Conservation (phyloP, 2,888 invertebrate species). For the Volucella inanis region DNA sequence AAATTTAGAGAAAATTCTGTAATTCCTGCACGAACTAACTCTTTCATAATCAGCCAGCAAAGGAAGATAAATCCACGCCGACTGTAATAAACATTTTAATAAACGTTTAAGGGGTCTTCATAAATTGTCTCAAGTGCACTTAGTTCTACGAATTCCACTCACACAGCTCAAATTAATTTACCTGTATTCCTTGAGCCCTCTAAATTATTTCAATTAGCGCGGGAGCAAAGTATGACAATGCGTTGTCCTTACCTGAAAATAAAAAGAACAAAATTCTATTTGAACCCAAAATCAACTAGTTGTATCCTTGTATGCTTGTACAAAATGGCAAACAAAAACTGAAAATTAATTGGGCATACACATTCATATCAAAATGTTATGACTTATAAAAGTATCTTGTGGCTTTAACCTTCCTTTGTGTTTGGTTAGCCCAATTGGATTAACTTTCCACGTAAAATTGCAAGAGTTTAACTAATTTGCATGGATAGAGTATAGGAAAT, state of each 20-base stretch:
- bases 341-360: neutral
- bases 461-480: slow-evolving; percentile 63
- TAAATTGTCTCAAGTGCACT: slow-evolving; percentile 37
- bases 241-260: slow-evolving; percentile 57
- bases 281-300: slow-evolving; percentile 7
- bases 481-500: slow-evolving; percentile 65
- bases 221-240: slow-evolving; percentile 32
- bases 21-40: slow-evolving; percentile 37
- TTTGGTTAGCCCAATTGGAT: slow-evolving; percentile 52
- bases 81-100: slow-evolving; percentile 53
- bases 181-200: slow-evolving; percentile 18
- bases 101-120: slow-evolving; percentile 48
- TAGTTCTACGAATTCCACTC: slow-evolving; percentile 49
- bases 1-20: slow-evolving; percentile 26
- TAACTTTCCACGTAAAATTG: slow-evolving; percentile 52
- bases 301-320: neutral
- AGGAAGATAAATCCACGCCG: neutral
- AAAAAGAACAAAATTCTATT: slow-evolving; percentile 15
- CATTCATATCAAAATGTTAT: slow-evolving; percentile 15
- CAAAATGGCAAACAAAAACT: slow-evolving; percentile 12
- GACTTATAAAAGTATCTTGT: slow-evolving; percentile 27
- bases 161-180: slow-evolving; percentile 67
- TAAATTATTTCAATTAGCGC: slow-evolving; percentile 43
- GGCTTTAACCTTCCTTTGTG: slow-evolving; percentile 47
- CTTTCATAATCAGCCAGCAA: neutral